These are phyloP conservation scores for Nannoperca obscura DNA, from an alignment of 2,797 vertebrate species.

Conservation along the genomic window DNA sequence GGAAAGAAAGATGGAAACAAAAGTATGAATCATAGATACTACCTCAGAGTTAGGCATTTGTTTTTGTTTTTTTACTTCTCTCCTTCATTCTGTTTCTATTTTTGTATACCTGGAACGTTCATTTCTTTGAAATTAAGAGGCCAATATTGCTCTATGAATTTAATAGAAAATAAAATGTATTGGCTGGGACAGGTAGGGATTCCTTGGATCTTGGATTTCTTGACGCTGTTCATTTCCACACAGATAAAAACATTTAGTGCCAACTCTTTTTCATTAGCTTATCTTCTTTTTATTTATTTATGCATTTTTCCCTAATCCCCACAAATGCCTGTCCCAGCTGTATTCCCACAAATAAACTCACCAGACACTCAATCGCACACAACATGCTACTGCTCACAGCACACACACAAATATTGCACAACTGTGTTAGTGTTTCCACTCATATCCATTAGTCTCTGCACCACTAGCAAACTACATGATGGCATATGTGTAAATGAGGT, in stretches of 20 bases:
- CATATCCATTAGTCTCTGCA: neutral
- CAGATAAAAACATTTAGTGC: slow-evolving; percentile 9
- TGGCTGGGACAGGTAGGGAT: slow-evolving; percentile 6
- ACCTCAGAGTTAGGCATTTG: neutral
- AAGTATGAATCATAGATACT: neutral
- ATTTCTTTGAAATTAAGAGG: slow-evolving; percentile 2
- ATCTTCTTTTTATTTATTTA: slow-evolving; percentile 1
- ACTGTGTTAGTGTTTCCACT: neutral
- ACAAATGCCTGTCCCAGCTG: neutral
- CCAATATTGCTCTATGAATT: slow-evolving; percentile 1
- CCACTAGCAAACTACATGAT: neutral
- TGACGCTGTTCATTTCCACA: neutral
- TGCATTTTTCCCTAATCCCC: slow-evolving; percentile 14
- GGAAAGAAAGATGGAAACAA: neutral
- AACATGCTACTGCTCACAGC: slow-evolving; percentile 1
- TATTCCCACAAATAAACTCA: neutral
- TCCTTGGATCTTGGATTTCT: slow-evolving; percentile 14
- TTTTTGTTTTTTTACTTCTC: neutral
- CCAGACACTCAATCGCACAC: neutral
- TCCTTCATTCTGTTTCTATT: slow-evolving; percentile 3
- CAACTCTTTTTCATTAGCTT: neutral
- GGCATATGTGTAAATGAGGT: neutral
- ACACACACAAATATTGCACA: neutral
- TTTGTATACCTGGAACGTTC: neutral
- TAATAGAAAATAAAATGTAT: neutral